phyloP scores from a whole-genome alignment of 92 coral and sea anemone genomes.

The Muricea muricata region DNA sequence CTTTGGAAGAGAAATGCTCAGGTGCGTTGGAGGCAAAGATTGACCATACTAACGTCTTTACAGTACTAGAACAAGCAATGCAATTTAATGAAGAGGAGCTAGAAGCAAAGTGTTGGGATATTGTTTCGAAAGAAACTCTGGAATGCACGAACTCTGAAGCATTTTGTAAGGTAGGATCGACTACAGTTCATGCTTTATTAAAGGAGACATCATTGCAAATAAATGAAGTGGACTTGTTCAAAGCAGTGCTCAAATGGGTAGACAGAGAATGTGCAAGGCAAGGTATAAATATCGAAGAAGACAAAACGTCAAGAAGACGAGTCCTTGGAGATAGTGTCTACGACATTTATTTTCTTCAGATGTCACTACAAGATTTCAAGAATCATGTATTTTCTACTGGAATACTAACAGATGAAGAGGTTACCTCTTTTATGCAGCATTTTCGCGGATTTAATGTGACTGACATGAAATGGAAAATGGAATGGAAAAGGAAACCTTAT shows the following conservation, averaged over 20 bases:
- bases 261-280: conserved; percentile 1
- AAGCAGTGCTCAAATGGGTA: conserved; percentile 72
- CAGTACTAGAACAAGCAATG: no score
- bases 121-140: conserved; percentile 48
- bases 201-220: conserved; percentile 66
- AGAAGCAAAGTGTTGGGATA: conserved; percentile 59
- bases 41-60: conserved; percentile 57
- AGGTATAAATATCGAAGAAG: no score
- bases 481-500: conserved; percentile 2
- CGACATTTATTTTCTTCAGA: no score
- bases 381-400: conserved; percentile 63
- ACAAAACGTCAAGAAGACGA: no score
- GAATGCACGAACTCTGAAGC: conserved; percentile 50
- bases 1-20: conserved; percentile 66
- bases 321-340: no score
- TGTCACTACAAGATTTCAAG: no score
- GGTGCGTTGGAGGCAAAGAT: conserved; percentile 64
- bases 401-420: conserved; percentile 68
- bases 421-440: conserved; percentile 54
- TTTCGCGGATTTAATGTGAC: conserved; percentile 55
- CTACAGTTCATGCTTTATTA: conserved; percentile 52
- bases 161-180: conserved; percentile 43
- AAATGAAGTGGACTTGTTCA: conserved; percentile 70
- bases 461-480: conserved; percentile 61
- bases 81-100: conserved; percentile 43